Percentiles rank a stretch among this genome's conserved stretches.
These are phyloP conservation scores for Camelus bactrianus DNA, from an alignment of 2,113 vertebrate species.

Conservation along the genomic window DNA sequence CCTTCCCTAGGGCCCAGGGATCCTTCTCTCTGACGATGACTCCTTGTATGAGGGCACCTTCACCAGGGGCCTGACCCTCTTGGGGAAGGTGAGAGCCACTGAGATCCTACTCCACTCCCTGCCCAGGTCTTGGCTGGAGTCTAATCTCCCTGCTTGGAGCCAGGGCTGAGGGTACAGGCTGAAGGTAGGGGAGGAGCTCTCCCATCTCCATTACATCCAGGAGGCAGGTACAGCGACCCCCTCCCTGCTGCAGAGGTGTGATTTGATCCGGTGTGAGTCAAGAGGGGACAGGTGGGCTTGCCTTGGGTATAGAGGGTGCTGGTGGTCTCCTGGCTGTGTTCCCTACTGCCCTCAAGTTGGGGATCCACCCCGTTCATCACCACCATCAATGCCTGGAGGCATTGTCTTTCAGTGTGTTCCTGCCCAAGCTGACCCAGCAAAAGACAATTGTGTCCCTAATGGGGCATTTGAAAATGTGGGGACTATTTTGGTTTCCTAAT, in stretches of 20 bases:
- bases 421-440: background rate
- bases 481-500: background rate
- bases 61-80: conserved; percentile 81
- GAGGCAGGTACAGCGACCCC: accelerated
- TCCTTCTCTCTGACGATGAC: conserved; percentile 87
- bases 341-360: accelerated
- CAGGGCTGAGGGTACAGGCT: background rate
- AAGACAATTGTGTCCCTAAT: background rate
- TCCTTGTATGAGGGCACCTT: conserved; percentile 88
- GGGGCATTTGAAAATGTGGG: background rate
- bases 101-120: background rate
- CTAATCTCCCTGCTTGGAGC: accelerated
- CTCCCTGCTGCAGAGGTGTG: background rate
- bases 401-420: background rate
- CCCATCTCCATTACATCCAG: background rate
- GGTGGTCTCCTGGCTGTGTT: background rate
- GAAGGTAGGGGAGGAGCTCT: background rate
- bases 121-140: accelerated
- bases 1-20: conserved; percentile 85
- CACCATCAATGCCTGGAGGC: background rate
- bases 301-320: too few species aligned
- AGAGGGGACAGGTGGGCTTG: background rate
- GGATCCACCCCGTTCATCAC: accelerated
- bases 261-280: background rate
- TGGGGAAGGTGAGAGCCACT: conserved; percentile 86